phyloP scores from a whole-genome alignment of 2,888 invertebrate species.

The Maniola hyperantus region DNA sequence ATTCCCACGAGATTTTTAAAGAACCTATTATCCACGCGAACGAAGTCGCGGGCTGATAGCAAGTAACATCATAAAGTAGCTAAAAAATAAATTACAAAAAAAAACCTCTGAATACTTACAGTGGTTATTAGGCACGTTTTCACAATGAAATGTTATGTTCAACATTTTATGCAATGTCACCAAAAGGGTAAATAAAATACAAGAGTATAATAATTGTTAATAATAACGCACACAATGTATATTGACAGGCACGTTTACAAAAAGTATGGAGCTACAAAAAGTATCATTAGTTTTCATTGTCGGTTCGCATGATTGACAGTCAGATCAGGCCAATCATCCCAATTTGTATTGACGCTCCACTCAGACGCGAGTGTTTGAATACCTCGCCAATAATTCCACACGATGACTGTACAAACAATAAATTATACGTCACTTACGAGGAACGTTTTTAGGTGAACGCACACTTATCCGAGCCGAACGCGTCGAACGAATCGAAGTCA shows the following conservation, averaged over 20 bases:
- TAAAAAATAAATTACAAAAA: too few relatives aligned
- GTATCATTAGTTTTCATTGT: constrained; percentile 60
- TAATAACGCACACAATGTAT: constrained; percentile 36
- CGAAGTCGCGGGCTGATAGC: too few relatives aligned
- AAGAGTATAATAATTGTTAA: constrained; percentile 32
- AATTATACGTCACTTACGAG: constrained; percentile 38
- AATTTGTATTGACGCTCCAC: constrained; percentile 65
- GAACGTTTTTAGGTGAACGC: too few relatives aligned
- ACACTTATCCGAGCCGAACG: too few relatives aligned
- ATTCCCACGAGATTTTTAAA: too few relatives aligned
- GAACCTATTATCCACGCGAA: too few relatives aligned
- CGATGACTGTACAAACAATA: constrained; percentile 50
- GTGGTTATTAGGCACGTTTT: not conserved
- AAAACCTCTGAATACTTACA: too few relatives aligned
- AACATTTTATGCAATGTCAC: constrained; percentile 15
- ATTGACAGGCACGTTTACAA: constrained; percentile 37
- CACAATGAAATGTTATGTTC: not conserved
- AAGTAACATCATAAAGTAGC: too few relatives aligned
- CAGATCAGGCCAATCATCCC: constrained; percentile 59
- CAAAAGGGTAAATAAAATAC: constrained; percentile 23
- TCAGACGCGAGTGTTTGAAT: constrained; percentile 50
- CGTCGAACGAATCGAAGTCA: too few relatives aligned
- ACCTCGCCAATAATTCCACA: constrained; percentile 49
- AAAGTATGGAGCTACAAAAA: constrained; percentile 43
- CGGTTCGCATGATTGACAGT: constrained; percentile 51